A percentile compares a stretch with the other conserved stretches of the same genome.
Conservation (phyloP, 2,113 vertebrate genomes). For the Parotia lawesii region DNA sequence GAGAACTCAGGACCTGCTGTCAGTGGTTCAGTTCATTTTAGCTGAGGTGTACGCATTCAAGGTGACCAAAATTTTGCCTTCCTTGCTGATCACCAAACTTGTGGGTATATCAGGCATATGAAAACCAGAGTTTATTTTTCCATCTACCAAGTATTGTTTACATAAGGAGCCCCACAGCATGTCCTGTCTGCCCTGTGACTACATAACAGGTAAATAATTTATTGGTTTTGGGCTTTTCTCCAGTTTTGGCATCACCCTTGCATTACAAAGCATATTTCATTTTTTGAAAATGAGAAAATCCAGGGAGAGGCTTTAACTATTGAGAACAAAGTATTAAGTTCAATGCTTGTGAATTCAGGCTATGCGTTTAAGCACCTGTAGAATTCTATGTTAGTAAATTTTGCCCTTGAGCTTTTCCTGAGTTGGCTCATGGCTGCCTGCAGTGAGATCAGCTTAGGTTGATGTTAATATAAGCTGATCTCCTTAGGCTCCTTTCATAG, state of each 20-base stretch:
- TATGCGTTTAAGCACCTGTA: background rate
- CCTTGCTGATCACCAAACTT: background rate
- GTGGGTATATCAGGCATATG: background rate
- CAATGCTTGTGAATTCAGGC: background rate
- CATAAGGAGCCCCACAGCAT: background rate
- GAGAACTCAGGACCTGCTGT: background rate
- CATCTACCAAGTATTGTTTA: background rate
- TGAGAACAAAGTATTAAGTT: background rate
- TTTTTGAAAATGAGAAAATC: background rate
- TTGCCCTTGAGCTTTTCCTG: background rate
- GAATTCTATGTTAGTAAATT: background rate
- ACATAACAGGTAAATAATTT: background rate
- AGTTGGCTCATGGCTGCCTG: background rate
- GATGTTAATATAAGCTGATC: background rate
- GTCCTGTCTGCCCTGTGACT: background rate
- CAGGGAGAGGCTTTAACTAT: background rate
- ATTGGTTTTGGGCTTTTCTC: background rate
- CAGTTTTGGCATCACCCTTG: background rate
- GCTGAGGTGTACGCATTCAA: background rate
- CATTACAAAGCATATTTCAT: accelerated
- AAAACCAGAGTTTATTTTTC: background rate
- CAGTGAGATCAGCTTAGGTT: background rate
- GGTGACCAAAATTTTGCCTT: background rate
- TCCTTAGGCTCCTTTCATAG: background rate
- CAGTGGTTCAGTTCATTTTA: background rate